phyloP scores from a whole-genome alignment of 2,888 invertebrate genomes.

The Eilema caniola region DNA sequence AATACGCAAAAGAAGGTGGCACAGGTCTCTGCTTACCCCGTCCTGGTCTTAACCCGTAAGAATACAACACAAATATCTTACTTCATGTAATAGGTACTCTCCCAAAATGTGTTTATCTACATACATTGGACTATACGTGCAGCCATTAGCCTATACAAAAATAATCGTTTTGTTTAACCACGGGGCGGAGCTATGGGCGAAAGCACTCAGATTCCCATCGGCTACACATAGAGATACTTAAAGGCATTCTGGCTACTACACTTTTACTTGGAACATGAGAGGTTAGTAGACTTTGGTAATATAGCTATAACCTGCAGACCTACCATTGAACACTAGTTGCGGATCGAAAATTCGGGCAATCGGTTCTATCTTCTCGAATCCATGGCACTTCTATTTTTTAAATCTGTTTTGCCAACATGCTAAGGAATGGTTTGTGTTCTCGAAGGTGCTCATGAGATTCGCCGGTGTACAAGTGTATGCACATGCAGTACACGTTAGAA shows the following conservation, averaged over 20 bases:
- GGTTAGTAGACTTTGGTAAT: background rate
- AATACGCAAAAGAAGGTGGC: too few species aligned
- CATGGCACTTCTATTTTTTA: too few species aligned
- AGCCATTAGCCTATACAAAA: slow-evolving; percentile 3
- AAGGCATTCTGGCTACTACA: background rate
- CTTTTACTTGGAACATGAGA: background rate
- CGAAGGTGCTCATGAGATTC: too few species aligned
- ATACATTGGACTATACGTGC: background rate
- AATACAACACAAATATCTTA: background rate
- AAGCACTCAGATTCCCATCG: slow-evolving; percentile 38
- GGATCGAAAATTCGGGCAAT: too few species aligned
- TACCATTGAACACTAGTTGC: too few species aligned
- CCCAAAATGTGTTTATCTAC: background rate
- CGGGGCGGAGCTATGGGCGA: slow-evolving; percentile 38
- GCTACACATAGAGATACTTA: background rate
- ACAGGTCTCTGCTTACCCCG: too few species aligned
- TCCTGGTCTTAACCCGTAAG: background rate
- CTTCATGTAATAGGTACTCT: background rate
- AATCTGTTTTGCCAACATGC: too few species aligned
- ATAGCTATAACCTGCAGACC: background rate
- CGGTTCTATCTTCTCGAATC: too few species aligned
- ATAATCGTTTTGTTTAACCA: slow-evolving; percentile 11
- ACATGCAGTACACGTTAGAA: too few species aligned
- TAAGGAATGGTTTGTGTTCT: too few species aligned
- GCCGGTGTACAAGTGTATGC: too few species aligned